phyloP scores from a whole-genome alignment of 1,140 invertebrate genomes.

The Agrypnia vestita region DNA sequence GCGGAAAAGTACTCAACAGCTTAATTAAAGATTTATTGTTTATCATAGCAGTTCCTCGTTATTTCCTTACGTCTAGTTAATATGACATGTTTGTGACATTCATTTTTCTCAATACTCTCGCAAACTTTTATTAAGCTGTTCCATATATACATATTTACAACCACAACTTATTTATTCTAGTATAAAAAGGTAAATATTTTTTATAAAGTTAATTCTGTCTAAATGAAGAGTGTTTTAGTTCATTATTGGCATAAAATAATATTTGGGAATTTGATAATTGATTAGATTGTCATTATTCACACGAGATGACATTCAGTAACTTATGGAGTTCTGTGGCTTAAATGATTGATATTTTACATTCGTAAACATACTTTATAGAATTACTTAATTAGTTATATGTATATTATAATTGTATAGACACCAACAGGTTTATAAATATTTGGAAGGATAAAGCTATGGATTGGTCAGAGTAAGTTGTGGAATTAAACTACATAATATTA shows the following conservation, averaged over 20 bases:
- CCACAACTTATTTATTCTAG: not conserved
- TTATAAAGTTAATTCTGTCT: not conserved
- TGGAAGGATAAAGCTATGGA: conserved; percentile 30
- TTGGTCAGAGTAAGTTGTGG: conserved; percentile 33
- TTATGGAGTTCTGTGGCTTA: not conserved
- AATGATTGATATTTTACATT: not conserved
- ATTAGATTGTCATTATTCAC: no score
- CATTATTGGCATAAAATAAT: no score
- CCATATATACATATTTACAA: not conserved
- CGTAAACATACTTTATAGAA: no score
- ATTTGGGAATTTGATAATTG: no score
- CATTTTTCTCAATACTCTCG: no score
- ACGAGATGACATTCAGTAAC: not conserved
- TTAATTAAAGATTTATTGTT: no score
- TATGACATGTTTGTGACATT: no score
- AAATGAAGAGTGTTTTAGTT: no score
- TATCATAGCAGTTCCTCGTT: no score
- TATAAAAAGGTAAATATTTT: not conserved
- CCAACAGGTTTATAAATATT: conserved; percentile 15
- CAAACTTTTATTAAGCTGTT: not conserved
- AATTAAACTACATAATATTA: conserved; percentile 36
- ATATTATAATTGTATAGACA: conserved; percentile 16
- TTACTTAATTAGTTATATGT: not conserved
- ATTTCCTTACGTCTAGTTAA: no score
- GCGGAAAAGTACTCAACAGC: no score